phyloP scores from a whole-genome alignment of 2,888 invertebrate genomes.

The Ophioninae sp. region DNA sequence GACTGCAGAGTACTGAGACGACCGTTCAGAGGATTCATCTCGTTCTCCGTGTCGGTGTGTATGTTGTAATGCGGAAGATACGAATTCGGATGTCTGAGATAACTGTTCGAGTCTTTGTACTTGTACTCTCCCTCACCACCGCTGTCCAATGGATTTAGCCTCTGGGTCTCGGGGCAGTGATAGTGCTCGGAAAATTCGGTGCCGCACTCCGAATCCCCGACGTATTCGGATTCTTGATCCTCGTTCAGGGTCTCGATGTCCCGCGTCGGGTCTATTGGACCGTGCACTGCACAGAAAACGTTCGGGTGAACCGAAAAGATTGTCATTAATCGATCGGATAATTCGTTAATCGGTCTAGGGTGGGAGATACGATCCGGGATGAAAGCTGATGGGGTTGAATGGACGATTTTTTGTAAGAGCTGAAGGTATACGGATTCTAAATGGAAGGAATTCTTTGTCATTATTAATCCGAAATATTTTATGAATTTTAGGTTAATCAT shows the following conservation, averaged over 20 bases:
- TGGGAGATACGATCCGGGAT: no score
- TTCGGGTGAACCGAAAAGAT: background rate
- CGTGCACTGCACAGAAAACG: conserved; percentile 77
- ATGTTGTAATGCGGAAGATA: conserved; percentile 90
- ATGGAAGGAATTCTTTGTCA: no score
- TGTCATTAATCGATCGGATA: background rate
- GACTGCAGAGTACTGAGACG: conserved; percentile 78
- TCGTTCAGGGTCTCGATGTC: conserved; percentile 87
- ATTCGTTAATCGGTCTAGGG: background rate
- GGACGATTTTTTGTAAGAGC: no score
- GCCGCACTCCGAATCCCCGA: conserved; percentile 87
- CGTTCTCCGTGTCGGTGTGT: conserved; percentile 86
- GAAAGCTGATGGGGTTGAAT: no score
- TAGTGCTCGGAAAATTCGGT: conserved; percentile 83
- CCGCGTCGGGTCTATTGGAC: conserved; percentile 84
- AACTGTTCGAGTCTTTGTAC: conserved; percentile 85
- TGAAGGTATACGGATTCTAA: no score
- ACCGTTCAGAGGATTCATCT: conserved; percentile 79
- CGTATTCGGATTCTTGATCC: conserved; percentile 86
- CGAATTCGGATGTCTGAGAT: conserved; percentile 91
- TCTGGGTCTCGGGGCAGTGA: conserved; percentile 82
- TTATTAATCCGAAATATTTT: no score
- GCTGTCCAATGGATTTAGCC: conserved; percentile 85
- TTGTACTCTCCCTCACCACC: conserved; percentile 84
- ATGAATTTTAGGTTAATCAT: no score